Conservation (phyloP, 2,888 invertebrate genomes). For the Callimorpha dominula region DNA sequence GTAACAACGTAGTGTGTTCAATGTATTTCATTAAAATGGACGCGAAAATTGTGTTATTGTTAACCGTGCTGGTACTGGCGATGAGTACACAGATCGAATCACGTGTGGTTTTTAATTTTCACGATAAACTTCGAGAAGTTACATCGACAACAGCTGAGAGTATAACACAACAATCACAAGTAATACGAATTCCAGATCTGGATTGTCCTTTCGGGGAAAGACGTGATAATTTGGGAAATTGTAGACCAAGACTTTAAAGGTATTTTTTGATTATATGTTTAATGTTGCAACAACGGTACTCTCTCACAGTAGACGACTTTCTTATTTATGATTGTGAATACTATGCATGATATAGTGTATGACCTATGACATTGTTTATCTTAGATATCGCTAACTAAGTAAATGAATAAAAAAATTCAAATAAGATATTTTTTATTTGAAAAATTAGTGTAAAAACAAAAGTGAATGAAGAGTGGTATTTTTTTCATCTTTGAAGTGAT, state of each 20-base stretch:
- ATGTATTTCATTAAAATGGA: constrained; percentile 61
- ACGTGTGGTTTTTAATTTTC: constrained; percentile 52
- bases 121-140: constrained; percentile 50
- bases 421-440: neutral
- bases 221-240: constrained; percentile 64
- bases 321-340: neutral
- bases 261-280: constrained; percentile 25
- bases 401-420: neutral
- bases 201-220: constrained; percentile 63
- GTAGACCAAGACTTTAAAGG: constrained; percentile 65
- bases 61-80: constrained; percentile 44
- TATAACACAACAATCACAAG: constrained; percentile 60
- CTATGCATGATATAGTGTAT: neutral
- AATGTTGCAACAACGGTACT: neutral
- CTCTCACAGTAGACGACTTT: neutral
- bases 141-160: constrained; percentile 41
- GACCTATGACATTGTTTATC: constrained; percentile 6
- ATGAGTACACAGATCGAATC: constrained; percentile 27
- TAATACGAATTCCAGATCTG: constrained; percentile 72
- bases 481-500: constrained; percentile 7
- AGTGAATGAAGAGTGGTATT: neutral
- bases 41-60: constrained; percentile 54
- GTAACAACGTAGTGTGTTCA: constrained; percentile 62
- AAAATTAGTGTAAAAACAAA: neutral
- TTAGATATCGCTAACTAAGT: neutral